Evolutionary conservation across 37 sponge, comb jelly and placozoan genomes (phyloP).

Genomic region (Agelas oroides): DNA sequence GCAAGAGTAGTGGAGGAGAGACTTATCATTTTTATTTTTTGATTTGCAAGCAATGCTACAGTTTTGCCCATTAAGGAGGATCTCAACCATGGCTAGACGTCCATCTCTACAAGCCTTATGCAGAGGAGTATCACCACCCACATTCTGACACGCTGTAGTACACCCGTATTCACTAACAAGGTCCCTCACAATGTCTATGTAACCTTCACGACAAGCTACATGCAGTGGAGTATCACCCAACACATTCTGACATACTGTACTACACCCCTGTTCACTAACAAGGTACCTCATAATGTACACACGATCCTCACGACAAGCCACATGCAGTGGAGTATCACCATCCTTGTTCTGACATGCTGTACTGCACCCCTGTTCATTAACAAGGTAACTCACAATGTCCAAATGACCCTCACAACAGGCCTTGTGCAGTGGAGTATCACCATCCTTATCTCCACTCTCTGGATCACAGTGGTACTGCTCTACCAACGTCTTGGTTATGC

Average conservation of each 20-base stretch:
- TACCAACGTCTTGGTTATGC: not conserved
- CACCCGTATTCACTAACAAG: not conserved
- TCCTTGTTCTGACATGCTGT: not conserved
- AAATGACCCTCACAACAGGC: not conserved
- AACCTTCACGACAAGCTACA: not conserved
- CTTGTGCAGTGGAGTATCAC: conserved; percentile 33
- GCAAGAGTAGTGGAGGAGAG: too few relatives aligned
- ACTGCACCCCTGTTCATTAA: not conserved
- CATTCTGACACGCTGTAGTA: not conserved
- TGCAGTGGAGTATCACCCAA: conserved; percentile 44
- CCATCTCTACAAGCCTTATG: not conserved
- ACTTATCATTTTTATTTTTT: too few relatives aligned
- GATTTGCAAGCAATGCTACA: not conserved
- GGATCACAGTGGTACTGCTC: conserved; percentile 7
- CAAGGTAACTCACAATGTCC: not conserved
- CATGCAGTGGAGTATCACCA: conserved; percentile 1
- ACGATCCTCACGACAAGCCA: not conserved
- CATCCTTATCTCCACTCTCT: not conserved
- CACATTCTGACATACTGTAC: too few relatives aligned
- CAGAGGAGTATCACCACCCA: not conserved
- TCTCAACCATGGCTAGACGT: not conserved
- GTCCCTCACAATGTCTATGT: not conserved
- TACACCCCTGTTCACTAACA: not conserved
- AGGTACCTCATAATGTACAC: not conserved
- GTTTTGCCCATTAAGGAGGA: not conserved